phyloP scores from a whole-genome alignment of 2,113 vertebrate species.

The Riparia riparia region DNA sequence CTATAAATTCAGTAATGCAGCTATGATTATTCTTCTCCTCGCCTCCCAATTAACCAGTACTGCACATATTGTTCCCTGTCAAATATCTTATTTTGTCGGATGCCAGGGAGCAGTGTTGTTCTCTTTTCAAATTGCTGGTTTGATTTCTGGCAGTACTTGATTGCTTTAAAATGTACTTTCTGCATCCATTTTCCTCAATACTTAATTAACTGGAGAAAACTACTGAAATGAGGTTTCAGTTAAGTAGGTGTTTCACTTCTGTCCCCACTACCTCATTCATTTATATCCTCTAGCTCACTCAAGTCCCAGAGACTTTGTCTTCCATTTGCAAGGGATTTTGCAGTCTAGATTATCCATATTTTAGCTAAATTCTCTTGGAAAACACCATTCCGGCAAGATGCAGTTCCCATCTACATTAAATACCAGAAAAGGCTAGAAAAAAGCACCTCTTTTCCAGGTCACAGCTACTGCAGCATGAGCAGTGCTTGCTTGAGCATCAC shows the following conservation, averaged over 20 bases:
- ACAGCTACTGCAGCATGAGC: not conserved
- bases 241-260: slow-evolving; percentile 56
- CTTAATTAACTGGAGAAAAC: slow-evolving; percentile 63
- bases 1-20: slow-evolving; percentile 55
- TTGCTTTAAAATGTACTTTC: slow-evolving; percentile 61
- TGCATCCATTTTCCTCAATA: slow-evolving; percentile 58
- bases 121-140: slow-evolving; percentile 63
- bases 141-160: slow-evolving; percentile 65
- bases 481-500: not conserved
- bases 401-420: not conserved
- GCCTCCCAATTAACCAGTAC: slow-evolving; percentile 62
- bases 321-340: not conserved
- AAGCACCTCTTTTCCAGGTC: not conserved
- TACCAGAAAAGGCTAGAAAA: not conserved
- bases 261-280: slow-evolving; percentile 33
- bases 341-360: not conserved
- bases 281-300: slow-evolving; percentile 33
- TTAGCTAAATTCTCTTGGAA: not conserved
- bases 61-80: slow-evolving; percentile 65
- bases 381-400: not conserved
- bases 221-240: slow-evolving; percentile 50
- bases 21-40: slow-evolving; percentile 57
- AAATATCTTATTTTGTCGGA: slow-evolving; percentile 57
- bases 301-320: not conserved
- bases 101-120: slow-evolving; percentile 56